Base-by-base conservation (phyloP, 2,113 vertebrate species). In the Otocyon megalotis region DNA sequence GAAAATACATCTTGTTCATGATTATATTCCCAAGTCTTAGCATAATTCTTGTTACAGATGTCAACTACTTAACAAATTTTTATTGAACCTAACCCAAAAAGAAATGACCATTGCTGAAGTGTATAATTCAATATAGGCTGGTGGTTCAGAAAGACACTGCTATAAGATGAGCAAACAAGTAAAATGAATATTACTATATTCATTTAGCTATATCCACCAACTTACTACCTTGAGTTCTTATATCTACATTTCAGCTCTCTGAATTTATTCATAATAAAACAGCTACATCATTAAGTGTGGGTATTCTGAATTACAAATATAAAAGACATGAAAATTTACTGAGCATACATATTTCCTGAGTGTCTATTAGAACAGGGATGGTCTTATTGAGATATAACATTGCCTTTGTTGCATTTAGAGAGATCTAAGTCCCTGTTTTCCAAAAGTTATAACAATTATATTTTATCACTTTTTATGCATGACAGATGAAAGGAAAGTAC, bases 251-350 rank as follows among this genome's bases (percentile, higher is more conserved):
- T 14, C 53, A 50, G 3, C 15, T 63, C 3, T 90, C 43, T 97
- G 17, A 84, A 35, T 65, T 53, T 95, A 95, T 92, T 74, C 30
- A 58, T 54, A 88, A 65, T 86, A 88, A 84, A 74, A 79, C 24
- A 94, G 35, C 14, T 84, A 76, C 58, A 93, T 90, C 12, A 94
- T 56, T 90, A 88, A 79, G 28, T 58, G 2, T 71, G 8, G 77
- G 4, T 63, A 88, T 90, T 83, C 82, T 74, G 20, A 96, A 86
- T 82, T 92, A 89, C 19, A 96, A 97, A 71, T 85, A 8, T 54
- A 88, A 93, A 62, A 56, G 17, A 15, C n/a, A 48, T 48, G 3
- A 17, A 87, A 67, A 96, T 82, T 71, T 11, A 69, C 8, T 37
- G 24, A 43, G 15, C 63, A 71, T 63, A 13, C 26, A 5, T 84